A percentile compares a stretch with the other conserved stretches of the same genome.
These are phyloP conservation scores for Xiphophorus hellerii DNA, from an alignment of 2,113 vertebrate species.

Conservation along the genomic window DNA sequence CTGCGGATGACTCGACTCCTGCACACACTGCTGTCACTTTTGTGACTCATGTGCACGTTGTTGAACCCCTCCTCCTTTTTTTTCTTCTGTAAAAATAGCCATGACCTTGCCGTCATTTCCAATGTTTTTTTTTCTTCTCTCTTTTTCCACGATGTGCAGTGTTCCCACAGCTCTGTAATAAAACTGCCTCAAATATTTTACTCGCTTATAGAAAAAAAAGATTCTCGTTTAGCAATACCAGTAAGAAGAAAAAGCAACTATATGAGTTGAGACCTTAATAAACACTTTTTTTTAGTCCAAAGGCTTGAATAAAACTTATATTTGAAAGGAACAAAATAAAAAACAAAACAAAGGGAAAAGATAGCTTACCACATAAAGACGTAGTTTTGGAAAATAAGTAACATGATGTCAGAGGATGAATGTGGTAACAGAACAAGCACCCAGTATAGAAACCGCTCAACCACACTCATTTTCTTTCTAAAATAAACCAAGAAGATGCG, in stretches of 20 bases:
- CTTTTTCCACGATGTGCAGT: conserved; percentile 19
- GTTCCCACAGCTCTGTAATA: conserved; percentile 41
- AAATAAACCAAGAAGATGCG: neutral
- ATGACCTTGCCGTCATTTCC: conserved; percentile 7
- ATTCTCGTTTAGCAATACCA: conserved; percentile 11
- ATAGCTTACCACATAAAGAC: neutral
- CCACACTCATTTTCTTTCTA: too few relatives aligned
- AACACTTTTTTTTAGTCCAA: conserved; percentile 16
- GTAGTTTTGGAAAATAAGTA: neutral
- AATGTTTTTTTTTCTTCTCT: neutral
- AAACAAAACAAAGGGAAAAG: neutral
- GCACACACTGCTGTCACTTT: conserved; percentile 36
- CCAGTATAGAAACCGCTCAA: neutral
- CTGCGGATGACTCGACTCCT: conserved; percentile 47
- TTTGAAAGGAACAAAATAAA: conserved; percentile 3
- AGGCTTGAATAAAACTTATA: conserved; percentile 10
- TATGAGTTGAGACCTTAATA: conserved; percentile 19
- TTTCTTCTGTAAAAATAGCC: conserved; percentile 24
- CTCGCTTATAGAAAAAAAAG: conserved; percentile 17
- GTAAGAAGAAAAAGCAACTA: conserved; percentile 15
- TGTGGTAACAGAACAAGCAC: neutral
- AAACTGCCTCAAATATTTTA: conserved; percentile 41
- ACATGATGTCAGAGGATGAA: neutral
- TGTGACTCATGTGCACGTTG: conserved; percentile 33
- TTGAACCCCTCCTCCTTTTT: conserved; percentile 11